Conservation (phyloP, 2,797 vertebrate genomes). For the Parauchenoglanis punctatus region DNA sequence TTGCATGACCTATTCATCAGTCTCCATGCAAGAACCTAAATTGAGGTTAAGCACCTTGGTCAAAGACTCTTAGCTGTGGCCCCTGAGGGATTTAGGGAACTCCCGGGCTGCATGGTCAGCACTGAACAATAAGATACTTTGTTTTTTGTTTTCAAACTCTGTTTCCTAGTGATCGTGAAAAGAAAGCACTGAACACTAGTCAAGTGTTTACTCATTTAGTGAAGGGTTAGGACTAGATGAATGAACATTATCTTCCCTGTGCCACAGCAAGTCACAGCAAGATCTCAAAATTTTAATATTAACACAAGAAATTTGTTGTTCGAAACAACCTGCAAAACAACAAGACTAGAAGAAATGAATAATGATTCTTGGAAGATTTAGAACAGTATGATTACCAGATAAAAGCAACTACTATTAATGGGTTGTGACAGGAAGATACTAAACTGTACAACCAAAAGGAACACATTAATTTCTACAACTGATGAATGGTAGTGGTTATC, state of each 20-base stretch:
- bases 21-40: slow-evolving; percentile 50
- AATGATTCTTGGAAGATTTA: neutral
- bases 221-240: neutral
- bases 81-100: slow-evolving; percentile 48
- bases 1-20: slow-evolving; percentile 32
- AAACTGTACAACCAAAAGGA: neutral
- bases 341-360: neutral
- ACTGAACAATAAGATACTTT: slow-evolving; percentile 22
- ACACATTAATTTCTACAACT: slow-evolving; percentile 16
- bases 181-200: neutral
- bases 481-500: neutral
- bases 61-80: slow-evolving; percentile 52
- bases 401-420: neutral
- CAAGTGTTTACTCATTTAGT: slow-evolving; percentile 12
- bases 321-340: neutral
- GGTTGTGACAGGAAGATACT: neutral
- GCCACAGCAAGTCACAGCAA: neutral
- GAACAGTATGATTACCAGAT: neutral
- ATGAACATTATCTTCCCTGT: neutral
- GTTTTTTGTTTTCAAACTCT: neutral
- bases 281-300: neutral
- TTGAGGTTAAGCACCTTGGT: slow-evolving; percentile 63
- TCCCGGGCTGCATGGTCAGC: slow-evolving; percentile 24
- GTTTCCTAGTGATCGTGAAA: slow-evolving; percentile 9
- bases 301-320: neutral